These are phyloP conservation scores for Eumerus sabulonum DNA, from an alignment of 2,888 invertebrate genomes.

Conservation along the genomic window DNA sequence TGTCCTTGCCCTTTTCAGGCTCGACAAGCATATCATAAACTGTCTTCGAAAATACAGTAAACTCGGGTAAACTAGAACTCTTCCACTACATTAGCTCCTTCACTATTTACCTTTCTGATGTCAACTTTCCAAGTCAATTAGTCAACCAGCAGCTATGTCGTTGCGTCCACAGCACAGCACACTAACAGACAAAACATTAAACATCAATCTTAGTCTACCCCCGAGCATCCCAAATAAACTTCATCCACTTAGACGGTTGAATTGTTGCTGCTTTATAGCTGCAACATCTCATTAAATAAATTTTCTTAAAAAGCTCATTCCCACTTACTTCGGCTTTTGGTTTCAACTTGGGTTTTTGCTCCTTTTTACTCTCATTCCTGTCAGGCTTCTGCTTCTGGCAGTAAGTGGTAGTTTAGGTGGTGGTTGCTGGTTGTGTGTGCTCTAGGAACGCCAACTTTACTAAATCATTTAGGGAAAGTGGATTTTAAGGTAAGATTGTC, in stretches of 20 bases:
- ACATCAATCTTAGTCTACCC: conserved; percentile 29
- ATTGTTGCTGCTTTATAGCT: background rate
- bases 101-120: no score
- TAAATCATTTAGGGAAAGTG: conserved; percentile 23
- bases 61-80: no score
- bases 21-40: no score
- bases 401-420: no score
- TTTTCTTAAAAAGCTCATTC: conserved; percentile 17
- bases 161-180: conserved; percentile 17
- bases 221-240: conserved; percentile 23
- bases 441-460: background rate
- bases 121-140: no score
- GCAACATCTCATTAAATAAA: conserved; percentile 20
- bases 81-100: no score
- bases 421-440: no score
- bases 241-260: conserved; percentile 6
- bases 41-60: no score
- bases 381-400: no score
- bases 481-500: conserved; percentile 7
- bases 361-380: no score
- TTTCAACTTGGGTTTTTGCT: no score
- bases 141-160: background rate
- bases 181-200: background rate
- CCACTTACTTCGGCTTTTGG: background rate
- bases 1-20: no score